Base-by-base conservation (phyloP, 2,888 invertebrate species). In the Cabera pusaria region DNA sequence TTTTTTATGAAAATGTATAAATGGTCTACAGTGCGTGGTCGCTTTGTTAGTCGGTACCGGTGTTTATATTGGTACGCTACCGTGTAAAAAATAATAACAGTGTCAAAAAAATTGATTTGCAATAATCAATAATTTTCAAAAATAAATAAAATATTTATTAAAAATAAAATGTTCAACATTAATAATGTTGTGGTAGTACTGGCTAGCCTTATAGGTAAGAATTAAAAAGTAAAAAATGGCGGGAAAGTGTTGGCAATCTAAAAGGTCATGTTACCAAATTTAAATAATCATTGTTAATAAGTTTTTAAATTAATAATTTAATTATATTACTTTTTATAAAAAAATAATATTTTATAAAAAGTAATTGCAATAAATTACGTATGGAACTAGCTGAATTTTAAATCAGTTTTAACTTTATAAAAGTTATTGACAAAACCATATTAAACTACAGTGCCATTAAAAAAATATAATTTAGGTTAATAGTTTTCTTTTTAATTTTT, bases 1-100 rank as follows among this genome's bases (percentile, higher is more conserved):
- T 37, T 28, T 53, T 44, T 45, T 43, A 38, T 50, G 55, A 65
- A 67, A 58, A 77, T 72, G 70, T 74, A 82, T 81, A 80, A 72
- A 79, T 78, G 59, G 56, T 63, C 56, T 44, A 22, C 44, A 41
- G 47, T 47, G 31, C 24, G 22, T 16, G 44, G 34, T 55, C 52
- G 48, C 32, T 39, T 44, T 46, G 44, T 66, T 70, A 81, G 70
- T 80, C 52, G 39, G 40, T 46, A 37, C 40, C 44, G 22, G 63
- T 52, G 55, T 50, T 61, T 62, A 70, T 55, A 40, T 52, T 40
- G 49, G 64, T 63, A 62, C 49, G 52, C 60, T 59, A 53, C 55
- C 20, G 17, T 42, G 34, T 38, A 49, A 41, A 44, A 35, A 35
- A 31, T 42, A 23, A 35, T 41, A 46, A 36, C 50, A 43, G 37